These are phyloP conservation scores for Campoplex capitator DNA, from an alignment of 2,888 invertebrate genomes.

Conservation along the genomic window DNA sequence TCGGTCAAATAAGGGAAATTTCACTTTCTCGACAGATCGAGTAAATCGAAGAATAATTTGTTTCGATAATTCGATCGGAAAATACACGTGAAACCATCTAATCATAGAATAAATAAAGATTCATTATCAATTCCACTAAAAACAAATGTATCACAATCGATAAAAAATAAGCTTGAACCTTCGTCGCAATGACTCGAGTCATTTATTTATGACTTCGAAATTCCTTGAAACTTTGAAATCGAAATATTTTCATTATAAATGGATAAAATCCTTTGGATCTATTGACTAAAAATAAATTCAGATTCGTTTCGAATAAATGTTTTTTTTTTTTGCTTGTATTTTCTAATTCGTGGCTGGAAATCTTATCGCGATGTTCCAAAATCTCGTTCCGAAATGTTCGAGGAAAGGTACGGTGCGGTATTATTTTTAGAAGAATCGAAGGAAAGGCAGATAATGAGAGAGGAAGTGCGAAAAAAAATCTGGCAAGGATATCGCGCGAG, in stretches of 20 bases:
- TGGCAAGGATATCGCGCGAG: conserved; percentile 23
- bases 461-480: conserved; percentile 26
- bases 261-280: background rate
- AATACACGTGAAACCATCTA: too few relatives aligned
- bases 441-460: conserved; percentile 17
- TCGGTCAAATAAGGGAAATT: background rate
- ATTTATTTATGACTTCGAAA: too few relatives aligned
- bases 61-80: background rate
- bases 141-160: background rate
- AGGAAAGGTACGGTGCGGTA: background rate
- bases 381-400: background rate
- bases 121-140: background rate
- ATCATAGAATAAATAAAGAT: background rate
- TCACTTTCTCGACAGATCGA: background rate
- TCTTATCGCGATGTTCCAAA: background rate
- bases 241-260: background rate
- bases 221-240: too few relatives aligned
- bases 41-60: background rate
- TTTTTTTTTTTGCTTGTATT: background rate
- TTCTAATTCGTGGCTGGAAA: background rate
- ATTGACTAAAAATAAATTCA: background rate
- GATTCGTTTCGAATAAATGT: background rate
- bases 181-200: too few relatives aligned
- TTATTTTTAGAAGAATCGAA: background rate
- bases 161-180: background rate